A percentile compares a stretch with the other conserved stretches of the same genome.
phyloP scores from a whole-genome alignment of 1,140 invertebrate species.

The Drosophila jambulina region DNA sequence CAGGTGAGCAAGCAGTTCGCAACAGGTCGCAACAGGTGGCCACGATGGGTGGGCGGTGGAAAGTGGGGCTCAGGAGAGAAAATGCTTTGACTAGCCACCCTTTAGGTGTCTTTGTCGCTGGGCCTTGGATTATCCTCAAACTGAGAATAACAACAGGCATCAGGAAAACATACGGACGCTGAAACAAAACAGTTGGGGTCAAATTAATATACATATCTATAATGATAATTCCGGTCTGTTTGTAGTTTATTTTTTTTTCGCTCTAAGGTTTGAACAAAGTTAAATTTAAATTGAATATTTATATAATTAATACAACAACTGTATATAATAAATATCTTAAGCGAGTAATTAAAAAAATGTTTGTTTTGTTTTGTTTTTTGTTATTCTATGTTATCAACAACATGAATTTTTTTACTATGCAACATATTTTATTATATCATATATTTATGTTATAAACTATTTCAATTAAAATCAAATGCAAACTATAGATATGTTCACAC shows the following conservation, averaged over 20 bases:
- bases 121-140: constrained; percentile 20
- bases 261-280: too few species aligned
- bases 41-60: neutral
- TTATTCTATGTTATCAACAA: neutral
- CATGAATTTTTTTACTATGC: neutral
- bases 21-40: constrained; percentile 28
- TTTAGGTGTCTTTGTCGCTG: constrained; percentile 17
- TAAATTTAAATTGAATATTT: neutral
- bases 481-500: constrained; percentile 1
- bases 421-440: neutral
- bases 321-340: too few species aligned
- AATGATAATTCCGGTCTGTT: neutral
- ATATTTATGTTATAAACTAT: neutral
- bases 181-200: neutral
- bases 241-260: neutral
- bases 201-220: neutral
- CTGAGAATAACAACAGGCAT: constrained; percentile 2
- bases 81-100: neutral
- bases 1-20: constrained; percentile 88
- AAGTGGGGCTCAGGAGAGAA: neutral
- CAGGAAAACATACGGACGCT: neutral
- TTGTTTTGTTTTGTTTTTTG: too few species aligned
- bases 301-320: neutral
- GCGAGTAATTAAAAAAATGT: too few species aligned
- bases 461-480: neutral